Base-by-base conservation (phyloP, 2,888 invertebrate genomes). In the Pseudanteris insignis region DNA sequence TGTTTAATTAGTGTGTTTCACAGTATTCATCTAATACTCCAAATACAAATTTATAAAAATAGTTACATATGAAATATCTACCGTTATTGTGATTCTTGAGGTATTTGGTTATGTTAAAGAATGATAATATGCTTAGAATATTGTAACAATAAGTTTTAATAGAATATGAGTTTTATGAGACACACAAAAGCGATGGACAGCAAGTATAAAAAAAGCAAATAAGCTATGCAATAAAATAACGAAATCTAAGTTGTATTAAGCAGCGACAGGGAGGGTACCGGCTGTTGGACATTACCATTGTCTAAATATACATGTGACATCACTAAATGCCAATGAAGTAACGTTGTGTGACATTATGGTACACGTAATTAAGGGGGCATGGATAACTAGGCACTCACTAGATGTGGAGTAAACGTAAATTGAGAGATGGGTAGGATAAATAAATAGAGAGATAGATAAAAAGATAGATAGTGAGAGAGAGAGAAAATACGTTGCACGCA, bases 241-340 rank as follows among this genome's bases (percentile, higher is more conserved):
- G 18, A 40, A 55, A 36, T 32, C 30, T 50, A 53, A 11, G 18
- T 50, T 60, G 26, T 62, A 48, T 71, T 74, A 76, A 67, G 67
- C 67, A 70, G 71, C 70, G 65, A 72, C 68, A 64, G 70, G 58
- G 46, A 67, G 71, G 72, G 67, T 75, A 77, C 77, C 77, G 76
- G 75, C 78, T 77, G 78, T 78, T 78, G 78, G 78, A 78, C 72
- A 77, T 78, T 77, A 78, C 78, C 78, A 78, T 78, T 78, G 78
- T 78, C 78, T 78, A 78, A 75, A 75, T 78, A 77, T 76, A 53
- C 28, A 58, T 26, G 36, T 62, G 43, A 54, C 18, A 43, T 30
- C 10, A 57, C 62, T 62, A 51, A 55, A 57, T 62, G 50, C 51
- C 51, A 57, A 24, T 29, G 46, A 14, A 55, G 29, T 50, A 41